Conservation (phyloP, 2,113 vertebrate genomes). For the Oriolus oriolus region DNA sequence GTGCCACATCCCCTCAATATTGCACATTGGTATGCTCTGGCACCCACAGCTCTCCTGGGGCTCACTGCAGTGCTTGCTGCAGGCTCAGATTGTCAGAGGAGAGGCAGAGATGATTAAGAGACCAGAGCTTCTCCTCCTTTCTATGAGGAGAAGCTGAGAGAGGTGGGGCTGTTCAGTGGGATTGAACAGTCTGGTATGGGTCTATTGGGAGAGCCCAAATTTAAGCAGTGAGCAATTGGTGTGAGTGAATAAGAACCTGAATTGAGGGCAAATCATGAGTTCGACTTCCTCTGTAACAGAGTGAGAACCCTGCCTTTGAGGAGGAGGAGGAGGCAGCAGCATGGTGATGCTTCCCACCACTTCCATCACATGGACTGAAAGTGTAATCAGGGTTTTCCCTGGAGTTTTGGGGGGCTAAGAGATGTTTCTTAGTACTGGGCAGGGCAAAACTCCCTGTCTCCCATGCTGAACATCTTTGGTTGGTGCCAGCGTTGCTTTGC, state of each 20-base stretch:
- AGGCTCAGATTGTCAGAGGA: not conserved
- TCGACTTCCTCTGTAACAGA: not conserved
- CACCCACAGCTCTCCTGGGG: not conserved
- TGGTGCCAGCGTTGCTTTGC: not conserved
- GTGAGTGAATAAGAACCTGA: not conserved
- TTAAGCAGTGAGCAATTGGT: not conserved
- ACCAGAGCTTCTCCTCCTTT: not conserved
- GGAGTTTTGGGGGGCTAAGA: not conserved
- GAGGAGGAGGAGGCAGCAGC: not conserved
- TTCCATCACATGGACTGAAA: not conserved
- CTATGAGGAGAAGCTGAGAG: not conserved
- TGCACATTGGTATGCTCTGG: not conserved
- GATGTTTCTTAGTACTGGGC: not conserved
- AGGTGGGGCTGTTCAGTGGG: not conserved
- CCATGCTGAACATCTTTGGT: not conserved
- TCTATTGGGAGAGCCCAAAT: not conserved
- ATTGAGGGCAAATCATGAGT: not conserved
- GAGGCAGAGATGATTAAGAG: not conserved
- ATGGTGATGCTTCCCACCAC: not conserved
- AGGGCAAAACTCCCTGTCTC: not conserved
- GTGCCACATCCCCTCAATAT: fast-evolving
- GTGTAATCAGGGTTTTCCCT: not conserved
- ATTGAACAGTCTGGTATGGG: not conserved
- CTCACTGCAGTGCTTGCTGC: not conserved
- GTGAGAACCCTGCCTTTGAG: not conserved